Evolutionary conservation across 2,888 invertebrate genomes (phyloP).

Genomic region (Bruchidius siliquastri): DNA sequence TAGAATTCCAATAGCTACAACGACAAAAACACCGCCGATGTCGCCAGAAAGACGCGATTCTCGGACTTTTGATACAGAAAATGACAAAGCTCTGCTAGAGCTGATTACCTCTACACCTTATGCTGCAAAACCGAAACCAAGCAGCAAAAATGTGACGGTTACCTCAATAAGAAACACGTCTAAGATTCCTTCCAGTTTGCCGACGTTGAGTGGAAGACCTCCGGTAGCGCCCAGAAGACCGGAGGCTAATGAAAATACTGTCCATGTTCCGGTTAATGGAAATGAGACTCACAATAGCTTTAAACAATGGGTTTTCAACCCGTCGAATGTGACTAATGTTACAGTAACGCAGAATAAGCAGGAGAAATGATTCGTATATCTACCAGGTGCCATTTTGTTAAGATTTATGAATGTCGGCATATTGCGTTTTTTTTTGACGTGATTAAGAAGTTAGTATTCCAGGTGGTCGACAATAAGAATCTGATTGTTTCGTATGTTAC

Average conservation of each 20-base stretch:
- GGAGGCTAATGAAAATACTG: conserved; percentile 37
- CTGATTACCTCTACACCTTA: conserved; percentile 43
- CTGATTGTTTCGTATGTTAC: no score
- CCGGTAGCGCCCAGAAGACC: conserved; percentile 52
- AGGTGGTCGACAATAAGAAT: no score
- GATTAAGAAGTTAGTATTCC: no score
- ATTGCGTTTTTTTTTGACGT: no score
- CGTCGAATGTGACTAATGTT: conserved; percentile 43
- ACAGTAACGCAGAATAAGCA: conserved; percentile 38
- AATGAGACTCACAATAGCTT: conserved; percentile 39
- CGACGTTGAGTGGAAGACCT: conserved; percentile 42
- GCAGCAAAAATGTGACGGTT: conserved; percentile 53
- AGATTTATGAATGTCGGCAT: background rate
- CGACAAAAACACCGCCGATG: conserved; percentile 43
- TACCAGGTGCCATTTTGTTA: background rate
- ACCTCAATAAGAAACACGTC: conserved; percentile 63
- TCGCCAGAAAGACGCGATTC: conserved; percentile 44
- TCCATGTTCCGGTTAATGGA: conserved; percentile 38
- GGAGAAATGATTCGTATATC: conserved; percentile 4
- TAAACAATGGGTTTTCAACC: conserved; percentile 48
- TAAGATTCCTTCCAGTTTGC: conserved; percentile 46
- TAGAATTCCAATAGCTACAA: conserved; percentile 43
- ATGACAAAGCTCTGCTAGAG: conserved; percentile 42
- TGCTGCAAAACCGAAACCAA: conserved; percentile 25
- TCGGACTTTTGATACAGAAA: conserved; percentile 37